Base-by-base conservation (phyloP, 2,113 vertebrate species). In the Atrichornis clamosus region DNA sequence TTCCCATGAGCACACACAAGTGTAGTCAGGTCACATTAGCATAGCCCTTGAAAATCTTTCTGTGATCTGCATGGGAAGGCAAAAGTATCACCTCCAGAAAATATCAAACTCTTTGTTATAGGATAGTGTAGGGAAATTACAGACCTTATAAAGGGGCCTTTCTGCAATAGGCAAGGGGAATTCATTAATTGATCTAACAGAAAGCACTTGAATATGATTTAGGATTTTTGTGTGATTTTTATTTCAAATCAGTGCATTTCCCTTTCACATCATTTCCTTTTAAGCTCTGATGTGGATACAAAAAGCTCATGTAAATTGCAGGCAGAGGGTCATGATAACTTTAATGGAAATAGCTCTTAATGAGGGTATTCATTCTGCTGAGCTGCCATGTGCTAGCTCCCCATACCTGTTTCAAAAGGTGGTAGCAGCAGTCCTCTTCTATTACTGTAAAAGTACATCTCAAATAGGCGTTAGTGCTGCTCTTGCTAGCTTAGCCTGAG, bases 291-390 rank as follows among this genome's bases (percentile, higher is more conserved):
- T 94, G 87, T 44, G 64, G 74, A 50, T 76, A 80, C 77, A 93
- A 92, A 95, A 80, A 93, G 52, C 49, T 95, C 68, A 67, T 87
- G 77, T 93, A 97, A 96, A 95, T 94, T 95, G 58, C 89, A 96
- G 92, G 60, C 87, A 95, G 64, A 95, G 60, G 28, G 77, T 82
- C 85, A 91, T 91, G 91, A 96, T 84, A 91, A 63, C 74, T 95
- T 89, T 95, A 97, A 91, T 95, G 76, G 87, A 91, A 95, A 94
- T 91, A 89, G 87, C 76, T 94, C 76, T 90, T 96, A 96, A 96
- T 53, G 81, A 96, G 67, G 70, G 50, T 86, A 63, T 95, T 95
- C 10, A 3, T 96, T 95, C 85, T 96, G 30, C 82, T 85, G 84
- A 79, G 74, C 59, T 82, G 60, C 74, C 53, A 50, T 26, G 68